Percentiles rank a stretch among this genome's conserved stretches.
These are phyloP conservation scores for Copidosoma floridanum DNA, from an alignment of 1,140 invertebrate species.

Conservation along the genomic window DNA sequence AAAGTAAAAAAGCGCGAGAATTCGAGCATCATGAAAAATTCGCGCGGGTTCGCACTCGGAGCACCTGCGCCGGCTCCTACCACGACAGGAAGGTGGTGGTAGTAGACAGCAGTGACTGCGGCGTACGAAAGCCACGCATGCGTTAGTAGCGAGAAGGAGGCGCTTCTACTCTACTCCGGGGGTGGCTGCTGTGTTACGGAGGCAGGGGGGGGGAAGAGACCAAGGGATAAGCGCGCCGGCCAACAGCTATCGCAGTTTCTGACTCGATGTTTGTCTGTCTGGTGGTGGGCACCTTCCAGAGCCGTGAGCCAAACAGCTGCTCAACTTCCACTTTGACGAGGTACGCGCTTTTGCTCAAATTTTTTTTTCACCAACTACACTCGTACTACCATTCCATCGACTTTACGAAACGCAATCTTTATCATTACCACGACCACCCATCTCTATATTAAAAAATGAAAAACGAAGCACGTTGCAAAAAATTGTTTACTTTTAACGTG, in stretches of 20 bases:
- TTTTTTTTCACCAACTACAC: too few relatives aligned
- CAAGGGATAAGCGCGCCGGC: slow-evolving; percentile 36
- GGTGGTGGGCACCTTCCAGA: slow-evolving; percentile 33
- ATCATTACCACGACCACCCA: too few relatives aligned
- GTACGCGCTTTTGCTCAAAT: too few relatives aligned
- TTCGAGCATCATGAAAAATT: background rate
- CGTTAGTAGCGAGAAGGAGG: slow-evolving; percentile 40
- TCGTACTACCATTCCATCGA: too few relatives aligned
- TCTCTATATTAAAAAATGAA: too few relatives aligned
- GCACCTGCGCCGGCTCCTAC: background rate
- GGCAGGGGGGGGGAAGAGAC: slow-evolving; percentile 36
- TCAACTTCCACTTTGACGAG: slow-evolving; percentile 31
- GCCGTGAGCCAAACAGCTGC: slow-evolving; percentile 11
- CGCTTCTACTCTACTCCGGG: slow-evolving; percentile 30
- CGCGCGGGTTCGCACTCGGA: background rate
- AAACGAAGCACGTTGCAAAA: too few relatives aligned
- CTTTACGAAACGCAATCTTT: too few relatives aligned
- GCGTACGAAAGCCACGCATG: slow-evolving; percentile 54
- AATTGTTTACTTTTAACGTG: too few relatives aligned
- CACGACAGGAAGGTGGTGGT: too few relatives aligned
- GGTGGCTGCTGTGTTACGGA: background rate
- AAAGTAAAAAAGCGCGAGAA: too few relatives aligned
- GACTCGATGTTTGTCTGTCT: slow-evolving; percentile 56
- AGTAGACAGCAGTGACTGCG: slow-evolving; percentile 27
- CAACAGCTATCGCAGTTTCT: slow-evolving; percentile 56